Percentiles rank a stretch among this genome's conserved stretches.
Conservation (phyloP, 2,797 vertebrate genomes). For the Astyanax mexicanus region DNA sequence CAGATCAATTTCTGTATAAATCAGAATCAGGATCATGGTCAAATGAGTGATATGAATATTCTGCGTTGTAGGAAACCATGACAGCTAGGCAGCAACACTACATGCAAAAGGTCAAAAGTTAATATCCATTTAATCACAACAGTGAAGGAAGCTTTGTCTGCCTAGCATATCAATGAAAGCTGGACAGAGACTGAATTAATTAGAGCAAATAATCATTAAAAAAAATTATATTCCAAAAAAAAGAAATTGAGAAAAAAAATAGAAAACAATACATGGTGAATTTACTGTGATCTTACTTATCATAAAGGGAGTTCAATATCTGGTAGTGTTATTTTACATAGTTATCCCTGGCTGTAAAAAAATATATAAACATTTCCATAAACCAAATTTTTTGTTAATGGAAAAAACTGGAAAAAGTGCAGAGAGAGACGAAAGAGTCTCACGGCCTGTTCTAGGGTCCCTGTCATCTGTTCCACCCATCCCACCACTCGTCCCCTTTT, state of each 20-base stretch:
- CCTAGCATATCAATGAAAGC: background rate
- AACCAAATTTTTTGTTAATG: background rate
- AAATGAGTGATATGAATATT: background rate
- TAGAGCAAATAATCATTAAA: background rate
- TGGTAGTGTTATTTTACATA: slow-evolving; percentile 12
- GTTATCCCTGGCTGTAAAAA: background rate
- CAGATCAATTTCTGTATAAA: background rate
- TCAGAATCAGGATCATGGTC: background rate
- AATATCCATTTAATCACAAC: background rate
- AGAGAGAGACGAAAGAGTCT: background rate
- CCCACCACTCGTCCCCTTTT: background rate
- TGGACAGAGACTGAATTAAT: background rate
- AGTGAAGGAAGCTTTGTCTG: background rate
- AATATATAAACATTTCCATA: background rate
- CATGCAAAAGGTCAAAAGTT: slow-evolving; percentile 14
- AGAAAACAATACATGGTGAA: background rate
- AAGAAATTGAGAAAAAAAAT: background rate
- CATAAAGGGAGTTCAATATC: background rate
- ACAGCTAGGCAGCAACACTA: slow-evolving; percentile 39
- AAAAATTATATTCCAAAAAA: background rate
- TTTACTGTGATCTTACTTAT: background rate
- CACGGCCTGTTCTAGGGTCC: background rate
- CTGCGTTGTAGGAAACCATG: background rate
- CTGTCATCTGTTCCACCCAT: background rate
- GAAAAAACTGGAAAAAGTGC: slow-evolving; percentile 13